phyloP scores from a whole-genome alignment of 2,888 invertebrate genomes.

The Cancer borealis region DNA sequence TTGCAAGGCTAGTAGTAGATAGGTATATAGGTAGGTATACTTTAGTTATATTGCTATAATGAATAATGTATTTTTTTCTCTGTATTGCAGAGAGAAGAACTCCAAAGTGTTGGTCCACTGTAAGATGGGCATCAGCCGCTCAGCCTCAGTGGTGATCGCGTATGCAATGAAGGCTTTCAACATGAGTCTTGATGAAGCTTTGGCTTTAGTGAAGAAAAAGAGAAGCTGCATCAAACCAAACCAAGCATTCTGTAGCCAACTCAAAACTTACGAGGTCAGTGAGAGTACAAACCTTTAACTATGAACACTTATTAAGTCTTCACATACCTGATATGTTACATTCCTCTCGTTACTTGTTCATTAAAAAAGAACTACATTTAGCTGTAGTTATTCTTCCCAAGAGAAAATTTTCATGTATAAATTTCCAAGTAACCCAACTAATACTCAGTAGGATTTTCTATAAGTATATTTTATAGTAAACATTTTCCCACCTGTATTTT shows the following conservation, averaged over 20 bases:
- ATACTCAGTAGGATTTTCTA: background rate
- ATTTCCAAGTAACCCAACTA: no score
- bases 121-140: slow-evolving; percentile 99
- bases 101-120: slow-evolving; percentile 98
- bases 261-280: slow-evolving; percentile 89
- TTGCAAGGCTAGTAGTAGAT: no score
- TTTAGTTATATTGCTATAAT: background rate
- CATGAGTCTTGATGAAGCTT: slow-evolving; percentile 93
- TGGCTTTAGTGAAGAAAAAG: slow-evolving; percentile 93
- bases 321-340: background rate
- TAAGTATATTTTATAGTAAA: background rate
- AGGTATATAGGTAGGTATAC: background rate
- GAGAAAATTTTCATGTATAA: no score
- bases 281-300: background rate
- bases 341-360: background rate
- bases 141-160: slow-evolving; percentile 98
- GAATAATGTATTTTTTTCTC: background rate
- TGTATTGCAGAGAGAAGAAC: slow-evolving; percentile 86
- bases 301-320: background rate
- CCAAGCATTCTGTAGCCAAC: slow-evolving; percentile 93
- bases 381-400: no score
- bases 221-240: slow-evolving; percentile 98
- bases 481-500: background rate
- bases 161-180: slow-evolving; percentile 99
- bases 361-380: background rate